phyloP scores from a whole-genome alignment of 2,797 vertebrate genomes.

The Saxicola maurus region DNA sequence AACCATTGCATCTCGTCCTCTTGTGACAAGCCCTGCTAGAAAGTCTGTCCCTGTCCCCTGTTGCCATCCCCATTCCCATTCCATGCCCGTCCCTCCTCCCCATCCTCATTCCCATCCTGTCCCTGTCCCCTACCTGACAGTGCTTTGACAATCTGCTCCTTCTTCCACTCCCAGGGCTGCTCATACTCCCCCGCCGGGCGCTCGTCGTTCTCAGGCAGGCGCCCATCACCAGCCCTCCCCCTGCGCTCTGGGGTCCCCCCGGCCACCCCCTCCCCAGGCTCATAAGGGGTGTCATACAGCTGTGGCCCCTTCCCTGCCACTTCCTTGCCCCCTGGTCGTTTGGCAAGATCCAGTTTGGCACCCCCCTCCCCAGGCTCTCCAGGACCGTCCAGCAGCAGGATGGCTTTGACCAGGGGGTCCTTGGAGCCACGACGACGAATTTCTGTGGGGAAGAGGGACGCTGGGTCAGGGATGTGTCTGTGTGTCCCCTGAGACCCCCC shows the following conservation, averaged over 20 bases:
- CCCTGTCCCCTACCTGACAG: slow-evolving; percentile 83
- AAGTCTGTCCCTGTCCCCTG: neutral
- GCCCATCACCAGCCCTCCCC: slow-evolving; percentile 70
- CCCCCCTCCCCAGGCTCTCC: slow-evolving; percentile 62
- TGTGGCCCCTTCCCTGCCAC: slow-evolving; percentile 68
- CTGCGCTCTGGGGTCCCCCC: slow-evolving; percentile 18
- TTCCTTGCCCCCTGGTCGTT: slow-evolving; percentile 56
- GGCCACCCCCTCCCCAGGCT: slow-evolving; percentile 73
- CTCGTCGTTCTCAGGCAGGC: slow-evolving; percentile 83
- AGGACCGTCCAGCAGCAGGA: slow-evolving; percentile 80
- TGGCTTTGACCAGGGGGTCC: slow-evolving; percentile 87
- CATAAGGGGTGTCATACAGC: slow-evolving; percentile 89
- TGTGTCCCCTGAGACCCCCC: neutral
- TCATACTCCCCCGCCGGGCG: slow-evolving; percentile 88
- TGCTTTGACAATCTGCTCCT: slow-evolving; percentile 89
- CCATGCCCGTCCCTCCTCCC: neutral
- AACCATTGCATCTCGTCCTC: neutral
- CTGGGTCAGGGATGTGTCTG: neutral
- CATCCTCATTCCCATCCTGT: too few relatives aligned
- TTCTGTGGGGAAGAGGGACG: slow-evolving; percentile 67
- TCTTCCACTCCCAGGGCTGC: slow-evolving; percentile 97
- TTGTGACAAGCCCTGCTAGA: neutral
- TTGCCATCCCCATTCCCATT: neutral
- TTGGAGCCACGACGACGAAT: slow-evolving; percentile 90
- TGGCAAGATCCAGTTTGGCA: slow-evolving; percentile 57